A percentile compares a stretch with the other conserved stretches of the same genome.
phyloP scores from a whole-genome alignment of 2,113 vertebrate species.

The Nerophis lumbriciformis region DNA sequence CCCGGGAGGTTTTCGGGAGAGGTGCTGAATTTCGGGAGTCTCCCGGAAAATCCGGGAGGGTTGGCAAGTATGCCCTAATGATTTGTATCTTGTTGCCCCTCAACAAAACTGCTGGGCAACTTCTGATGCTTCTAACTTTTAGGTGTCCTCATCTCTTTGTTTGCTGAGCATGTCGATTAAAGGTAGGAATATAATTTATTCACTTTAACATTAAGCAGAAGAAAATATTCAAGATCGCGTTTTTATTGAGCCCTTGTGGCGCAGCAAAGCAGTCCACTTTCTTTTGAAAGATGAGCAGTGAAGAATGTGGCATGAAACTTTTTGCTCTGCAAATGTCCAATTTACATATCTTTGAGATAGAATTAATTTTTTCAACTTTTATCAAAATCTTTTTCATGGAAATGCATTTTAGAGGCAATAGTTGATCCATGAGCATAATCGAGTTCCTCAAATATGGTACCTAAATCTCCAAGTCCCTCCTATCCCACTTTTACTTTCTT shows the following conservation, averaged over 20 bases:
- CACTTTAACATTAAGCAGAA: conserved; percentile 58
- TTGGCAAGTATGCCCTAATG: no score
- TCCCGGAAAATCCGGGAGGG: no score
- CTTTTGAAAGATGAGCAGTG: conserved; percentile 49
- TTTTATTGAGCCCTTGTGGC: conserved; percentile 60
- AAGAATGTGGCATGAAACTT: conserved; percentile 40
- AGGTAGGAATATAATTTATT: conserved; percentile 70
- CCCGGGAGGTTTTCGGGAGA: no score
- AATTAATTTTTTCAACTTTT: conserved; percentile 58
- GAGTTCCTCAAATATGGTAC: conserved; percentile 34
- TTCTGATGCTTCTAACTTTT: conserved; percentile 65
- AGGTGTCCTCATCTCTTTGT: conserved; percentile 72
- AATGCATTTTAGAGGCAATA: neutral
- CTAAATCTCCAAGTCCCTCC: conserved; percentile 51
- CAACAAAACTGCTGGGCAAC: conserved; percentile 48
- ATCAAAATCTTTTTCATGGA: conserved; percentile 50
- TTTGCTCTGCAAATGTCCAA: conserved; percentile 50
- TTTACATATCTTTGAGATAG: conserved; percentile 45
- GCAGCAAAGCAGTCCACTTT: conserved; percentile 65
- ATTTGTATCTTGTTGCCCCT: conserved; percentile 68
- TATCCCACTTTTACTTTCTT: conserved; percentile 45
- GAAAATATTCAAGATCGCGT: conserved; percentile 57
- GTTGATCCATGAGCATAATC: conserved; percentile 14
- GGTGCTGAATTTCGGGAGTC: no score
- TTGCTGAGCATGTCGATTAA: conserved; percentile 64